Base-by-base conservation (phyloP, 2,888 invertebrate genomes). In the Drosophila imparisetae region DNA sequence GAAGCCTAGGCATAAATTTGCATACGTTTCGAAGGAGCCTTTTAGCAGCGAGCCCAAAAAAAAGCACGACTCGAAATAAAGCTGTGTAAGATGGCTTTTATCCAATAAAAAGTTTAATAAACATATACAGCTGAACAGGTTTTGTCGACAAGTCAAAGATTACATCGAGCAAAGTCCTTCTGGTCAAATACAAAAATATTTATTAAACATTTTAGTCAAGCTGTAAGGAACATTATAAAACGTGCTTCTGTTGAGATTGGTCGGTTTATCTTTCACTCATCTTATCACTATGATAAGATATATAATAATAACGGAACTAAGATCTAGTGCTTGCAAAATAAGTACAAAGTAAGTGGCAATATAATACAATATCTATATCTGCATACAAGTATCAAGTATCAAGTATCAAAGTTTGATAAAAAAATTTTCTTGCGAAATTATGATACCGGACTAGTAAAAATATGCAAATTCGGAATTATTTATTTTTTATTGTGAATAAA, bases 1-100 rank as follows among this genome's bases (percentile, higher is more conserved):
- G 36, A 45, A 48, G 24, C 71, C 71, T 42, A 36, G 29, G 7
- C 13, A n/a, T 4, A 54, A 69, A 80, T 78, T 80, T 66, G 49
- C 80, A 78, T 80, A 63, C 45, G 21, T 5, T 27, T 30, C 15
- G 30, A 38, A 50, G 34, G 58, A 10, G 11, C 18, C 30, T 36
- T 36, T 54, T 55, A 18, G n/a, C 38, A 24, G 34, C 24, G 2
- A 36, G n/a, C 21, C 34, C n/a, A 29, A 24, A 38, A 29, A 24
- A 38, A 55, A 30, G 0, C 38, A 15, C 15, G 40, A 21, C 5
- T 29, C n/a, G n/a, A 38, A 18, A 7, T n/a, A 11, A 18, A 36
- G 40, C 38, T 29, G n/a, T 21, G 11, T 55, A 10, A 30, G 11
- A 8, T 24, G 15, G 10, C 21, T 30, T 30, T 57, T 29, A 5